These are phyloP conservation scores for Achlya flavicornis DNA, from an alignment of 2,888 invertebrate genomes.

Conservation along the genomic window DNA sequence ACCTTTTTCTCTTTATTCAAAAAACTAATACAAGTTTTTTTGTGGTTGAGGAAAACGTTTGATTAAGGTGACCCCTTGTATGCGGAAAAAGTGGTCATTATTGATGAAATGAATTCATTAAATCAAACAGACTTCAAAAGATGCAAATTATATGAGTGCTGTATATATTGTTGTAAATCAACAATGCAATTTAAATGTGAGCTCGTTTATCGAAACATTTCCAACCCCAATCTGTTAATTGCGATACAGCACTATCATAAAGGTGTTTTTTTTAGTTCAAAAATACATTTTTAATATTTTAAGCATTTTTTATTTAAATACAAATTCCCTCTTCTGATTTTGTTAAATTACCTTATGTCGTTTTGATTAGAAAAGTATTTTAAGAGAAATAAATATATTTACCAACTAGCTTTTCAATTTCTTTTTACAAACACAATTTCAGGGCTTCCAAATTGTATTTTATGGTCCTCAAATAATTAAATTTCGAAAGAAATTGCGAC, in stretches of 20 bases:
- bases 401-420: too few relatives aligned
- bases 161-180: neutral
- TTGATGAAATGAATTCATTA: neutral
- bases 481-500: too few relatives aligned
- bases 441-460: too few relatives aligned
- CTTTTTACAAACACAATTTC: too few relatives aligned
- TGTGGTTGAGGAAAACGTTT: neutral
- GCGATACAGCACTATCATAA: neutral
- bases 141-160: neutral
- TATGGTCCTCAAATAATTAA: too few relatives aligned
- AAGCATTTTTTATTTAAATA: too few relatives aligned
- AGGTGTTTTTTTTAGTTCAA: too few relatives aligned
- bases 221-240: neutral
- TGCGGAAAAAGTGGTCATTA: neutral
- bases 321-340: too few relatives aligned
- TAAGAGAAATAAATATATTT: too few relatives aligned
- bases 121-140: neutral
- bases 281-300: too few relatives aligned
- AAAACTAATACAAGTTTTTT: neutral
- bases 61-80: constrained; percentile 4
- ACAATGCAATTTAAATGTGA: neutral
- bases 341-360: too few relatives aligned
- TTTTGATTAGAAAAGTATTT: too few relatives aligned
- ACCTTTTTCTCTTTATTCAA: neutral
- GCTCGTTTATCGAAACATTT: neutral